phyloP scores from a whole-genome alignment of 1,140 invertebrate species.

The Cepaea nemoralis region DNA sequence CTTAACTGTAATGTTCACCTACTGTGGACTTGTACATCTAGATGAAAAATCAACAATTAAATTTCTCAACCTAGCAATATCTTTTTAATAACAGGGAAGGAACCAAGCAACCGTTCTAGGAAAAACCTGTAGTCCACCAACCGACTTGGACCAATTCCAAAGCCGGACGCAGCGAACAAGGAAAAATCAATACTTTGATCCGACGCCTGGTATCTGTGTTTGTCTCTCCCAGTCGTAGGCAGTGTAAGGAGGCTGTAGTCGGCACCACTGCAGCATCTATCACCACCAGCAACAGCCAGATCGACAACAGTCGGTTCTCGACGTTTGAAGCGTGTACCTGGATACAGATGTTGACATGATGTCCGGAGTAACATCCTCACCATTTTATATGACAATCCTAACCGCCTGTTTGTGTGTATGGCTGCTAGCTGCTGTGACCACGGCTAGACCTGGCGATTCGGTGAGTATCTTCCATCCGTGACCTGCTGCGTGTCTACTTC shows the following conservation, averaged over 20 bases:
- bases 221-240: constrained; percentile 1
- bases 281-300: background rate
- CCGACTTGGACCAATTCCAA: background rate
- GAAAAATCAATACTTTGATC: constrained; percentile 1
- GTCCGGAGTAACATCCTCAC: background rate
- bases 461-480: background rate
- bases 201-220: background rate
- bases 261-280: background rate
- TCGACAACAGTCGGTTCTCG: background rate
- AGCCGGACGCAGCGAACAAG: background rate
- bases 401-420: background rate
- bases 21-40: too few species aligned
- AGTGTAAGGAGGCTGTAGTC: background rate
- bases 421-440: background rate
- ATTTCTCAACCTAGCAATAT: too few species aligned
- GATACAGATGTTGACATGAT: background rate
- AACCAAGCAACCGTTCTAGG: too few species aligned
- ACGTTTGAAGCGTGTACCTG: background rate
- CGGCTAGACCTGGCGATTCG: background rate
- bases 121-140: background rate
- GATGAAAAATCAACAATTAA: too few species aligned
- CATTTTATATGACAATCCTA: background rate
- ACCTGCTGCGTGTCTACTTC: too few species aligned
- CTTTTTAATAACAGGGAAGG: too few species aligned
- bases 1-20: too few species aligned